A percentile compares a stretch with the other conserved stretches of the same genome.
Conservation (phyloP, 2,888 invertebrate genomes). For the Drosophila seclusa region DNA sequence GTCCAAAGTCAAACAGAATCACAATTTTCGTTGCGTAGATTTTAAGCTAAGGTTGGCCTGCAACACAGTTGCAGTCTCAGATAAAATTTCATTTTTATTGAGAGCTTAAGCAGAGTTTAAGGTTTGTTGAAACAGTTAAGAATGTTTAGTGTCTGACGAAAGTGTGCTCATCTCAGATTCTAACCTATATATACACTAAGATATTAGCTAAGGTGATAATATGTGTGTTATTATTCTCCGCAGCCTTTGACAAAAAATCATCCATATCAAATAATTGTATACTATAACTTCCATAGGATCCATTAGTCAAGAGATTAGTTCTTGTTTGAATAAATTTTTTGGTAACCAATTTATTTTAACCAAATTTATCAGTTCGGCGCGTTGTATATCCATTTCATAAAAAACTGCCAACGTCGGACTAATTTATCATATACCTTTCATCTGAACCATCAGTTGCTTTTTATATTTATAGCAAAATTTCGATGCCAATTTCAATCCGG, state of each 20-base stretch:
- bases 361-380: too few relatives aligned
- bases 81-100: background rate
- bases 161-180: background rate
- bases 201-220: background rate
- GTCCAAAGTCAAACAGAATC: background rate
- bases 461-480: background rate
- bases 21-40: slow-evolving; percentile 3
- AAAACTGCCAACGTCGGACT: background rate
- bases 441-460: background rate
- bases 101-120: background rate
- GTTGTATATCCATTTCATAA: background rate
- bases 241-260: background rate
- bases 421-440: background rate
- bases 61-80: background rate
- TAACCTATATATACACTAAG: background rate
- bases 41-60: background rate
- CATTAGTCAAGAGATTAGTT: background rate
- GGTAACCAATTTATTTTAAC: background rate
- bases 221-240: background rate
- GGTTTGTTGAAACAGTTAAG: background rate
- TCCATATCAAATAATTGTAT: background rate
- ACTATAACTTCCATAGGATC: background rate
- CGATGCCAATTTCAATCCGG: background rate
- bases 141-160: background rate
- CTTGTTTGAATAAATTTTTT: background rate